Evolutionary conservation across 1,140 invertebrate species (phyloP).

Genomic region (Stegodyphus dumicola): DNA sequence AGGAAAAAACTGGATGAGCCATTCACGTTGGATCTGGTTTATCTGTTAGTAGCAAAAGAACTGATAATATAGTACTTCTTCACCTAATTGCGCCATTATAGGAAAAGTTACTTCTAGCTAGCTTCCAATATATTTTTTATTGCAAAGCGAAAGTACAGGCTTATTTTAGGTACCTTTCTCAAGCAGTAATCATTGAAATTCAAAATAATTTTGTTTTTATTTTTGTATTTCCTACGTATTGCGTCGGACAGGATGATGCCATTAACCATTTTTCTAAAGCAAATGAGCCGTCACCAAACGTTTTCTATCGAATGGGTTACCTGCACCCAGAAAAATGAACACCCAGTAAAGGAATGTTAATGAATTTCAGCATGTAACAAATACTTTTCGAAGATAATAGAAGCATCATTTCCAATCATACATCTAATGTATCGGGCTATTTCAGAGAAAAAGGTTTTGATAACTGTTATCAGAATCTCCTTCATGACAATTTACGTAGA

Average conservation of each 20-base stretch:
- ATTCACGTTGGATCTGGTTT: neutral
- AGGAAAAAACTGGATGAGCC: neutral
- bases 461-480: too few species aligned
- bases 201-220: neutral
- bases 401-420: too few species aligned
- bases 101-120: neutral
- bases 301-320: neutral
- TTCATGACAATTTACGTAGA: too few species aligned
- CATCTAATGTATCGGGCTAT: too few species aligned
- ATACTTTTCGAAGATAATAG: too few species aligned
- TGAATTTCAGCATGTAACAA: too few species aligned
- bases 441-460: too few species aligned
- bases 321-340: neutral
- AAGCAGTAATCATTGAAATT: neutral
- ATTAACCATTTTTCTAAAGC: neutral
- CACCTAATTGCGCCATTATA: conserved; percentile 15
- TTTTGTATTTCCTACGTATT: too few species aligned
- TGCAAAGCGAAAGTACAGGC: neutral
- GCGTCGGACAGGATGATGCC: neutral
- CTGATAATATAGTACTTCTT: conserved; percentile 28
- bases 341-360: neutral
- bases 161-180: neutral
- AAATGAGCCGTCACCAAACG: neutral
- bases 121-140: conserved; percentile 1
- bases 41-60: conserved; percentile 8